Conservation (phyloP, 2,113 vertebrate species). For the Onychorhynchus coronatus region DNA sequence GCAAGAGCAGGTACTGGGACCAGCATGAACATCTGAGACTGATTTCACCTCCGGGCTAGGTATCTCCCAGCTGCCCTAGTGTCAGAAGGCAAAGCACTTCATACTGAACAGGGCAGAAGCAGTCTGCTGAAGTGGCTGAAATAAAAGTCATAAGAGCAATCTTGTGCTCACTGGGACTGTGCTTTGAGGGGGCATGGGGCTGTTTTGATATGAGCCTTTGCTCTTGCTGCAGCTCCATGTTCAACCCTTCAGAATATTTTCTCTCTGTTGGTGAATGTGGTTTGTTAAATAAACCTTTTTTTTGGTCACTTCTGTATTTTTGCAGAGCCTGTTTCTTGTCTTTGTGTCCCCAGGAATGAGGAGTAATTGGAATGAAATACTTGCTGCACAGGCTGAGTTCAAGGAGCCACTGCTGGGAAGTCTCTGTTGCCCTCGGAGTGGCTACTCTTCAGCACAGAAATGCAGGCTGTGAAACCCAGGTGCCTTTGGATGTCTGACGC, state of each 20-base stretch:
- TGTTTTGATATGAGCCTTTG: too few relatives aligned
- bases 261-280: background rate
- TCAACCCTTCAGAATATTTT: background rate
- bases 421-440: background rate
- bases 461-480: background rate
- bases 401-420: background rate
- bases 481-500: background rate
- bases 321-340: background rate
- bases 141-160: background rate
- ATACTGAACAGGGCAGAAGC: accelerated
- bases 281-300: background rate
- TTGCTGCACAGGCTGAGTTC: background rate
- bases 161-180: background rate
- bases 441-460: background rate
- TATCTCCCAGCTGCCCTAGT: background rate
- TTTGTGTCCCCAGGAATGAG: background rate
- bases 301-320: background rate
- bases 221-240: background rate
- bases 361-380: background rate
- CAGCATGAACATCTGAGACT: background rate
- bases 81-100: background rate
- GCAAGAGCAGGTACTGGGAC: background rate
- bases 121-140: background rate
- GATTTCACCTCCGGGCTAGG: background rate
- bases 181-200: background rate